Conservation (phyloP, 2,113 vertebrate genomes). For the Catharus bicknelli region DNA sequence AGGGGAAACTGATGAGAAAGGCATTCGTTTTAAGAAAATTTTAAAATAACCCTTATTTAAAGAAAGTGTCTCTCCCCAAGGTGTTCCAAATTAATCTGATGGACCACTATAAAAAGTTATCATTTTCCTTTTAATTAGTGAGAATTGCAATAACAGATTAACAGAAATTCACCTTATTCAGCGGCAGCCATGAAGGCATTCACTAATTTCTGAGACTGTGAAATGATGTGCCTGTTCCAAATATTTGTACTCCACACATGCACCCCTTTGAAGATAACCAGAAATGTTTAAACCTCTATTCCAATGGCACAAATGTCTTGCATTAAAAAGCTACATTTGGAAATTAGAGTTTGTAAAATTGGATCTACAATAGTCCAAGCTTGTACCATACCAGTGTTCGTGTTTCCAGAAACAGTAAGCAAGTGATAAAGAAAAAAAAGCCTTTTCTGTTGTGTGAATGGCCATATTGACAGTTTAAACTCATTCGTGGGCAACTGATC, state of each 20-base stretch:
- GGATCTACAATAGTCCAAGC: neutral
- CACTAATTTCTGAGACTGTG: neutral
- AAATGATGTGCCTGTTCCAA: neutral
- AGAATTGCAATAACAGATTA: neutral
- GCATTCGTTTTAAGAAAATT: neutral
- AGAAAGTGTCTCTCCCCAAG: neutral
- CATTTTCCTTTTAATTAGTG: neutral
- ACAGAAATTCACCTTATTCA: neutral
- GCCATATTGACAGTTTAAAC: neutral
- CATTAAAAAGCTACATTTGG: neutral
- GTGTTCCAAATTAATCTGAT: neutral
- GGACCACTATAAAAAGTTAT: neutral
- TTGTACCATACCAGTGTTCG: neutral
- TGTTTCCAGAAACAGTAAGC: neutral
- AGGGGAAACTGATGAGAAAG: neutral
- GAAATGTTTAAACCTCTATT: neutral
- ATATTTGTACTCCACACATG: neutral
- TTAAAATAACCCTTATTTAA: neutral
- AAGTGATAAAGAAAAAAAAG: neutral
- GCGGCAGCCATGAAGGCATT: rapidly evolving
- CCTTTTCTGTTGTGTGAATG: neutral
- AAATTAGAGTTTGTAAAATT: neutral
- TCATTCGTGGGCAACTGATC: neutral
- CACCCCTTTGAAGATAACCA: neutral
- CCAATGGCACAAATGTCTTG: neutral